These are phyloP conservation scores for Takifugu flavidus DNA, from an alignment of 2,113 vertebrate genomes.

Conservation along the genomic window DNA sequence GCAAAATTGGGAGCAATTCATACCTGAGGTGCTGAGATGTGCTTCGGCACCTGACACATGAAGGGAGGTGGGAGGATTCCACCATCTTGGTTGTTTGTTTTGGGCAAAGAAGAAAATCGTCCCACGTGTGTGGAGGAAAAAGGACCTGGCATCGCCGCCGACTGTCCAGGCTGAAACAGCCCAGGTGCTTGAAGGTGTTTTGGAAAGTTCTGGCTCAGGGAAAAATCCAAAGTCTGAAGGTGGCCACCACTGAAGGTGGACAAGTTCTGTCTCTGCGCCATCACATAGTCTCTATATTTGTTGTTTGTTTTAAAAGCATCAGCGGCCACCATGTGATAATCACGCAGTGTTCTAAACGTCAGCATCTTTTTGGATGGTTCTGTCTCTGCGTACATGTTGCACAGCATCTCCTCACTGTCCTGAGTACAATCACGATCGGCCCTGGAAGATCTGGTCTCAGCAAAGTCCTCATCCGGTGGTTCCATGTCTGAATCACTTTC, in stretches of 20 bases:
- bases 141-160: conserved; percentile 79
- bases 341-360: conserved; percentile 58
- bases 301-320: conserved; percentile 67
- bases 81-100: conserved; percentile 71
- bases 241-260: conserved; percentile 76
- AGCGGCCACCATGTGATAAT: conserved; percentile 57
- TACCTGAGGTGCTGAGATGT: conserved; percentile 95
- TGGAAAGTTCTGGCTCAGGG: conserved; percentile 43
- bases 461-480: conserved; percentile 69
- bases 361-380: conserved; percentile 62
- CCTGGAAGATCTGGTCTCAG: conserved; percentile 56
- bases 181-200: conserved; percentile 79
- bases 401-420: conserved; percentile 57
- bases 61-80: conserved; percentile 77
- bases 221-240: conserved; percentile 82
- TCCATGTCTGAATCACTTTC: conserved; percentile 84
- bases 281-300: conserved; percentile 75
- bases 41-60: conserved; percentile 88
- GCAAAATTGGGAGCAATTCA: conserved; percentile 2
- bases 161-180: conserved; percentile 86
- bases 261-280: conserved; percentile 80
- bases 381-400: conserved; percentile 55
- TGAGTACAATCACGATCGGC: conserved; percentile 38
- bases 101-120: conserved; percentile 84
- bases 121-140: conserved; percentile 86